Percentiles rank a stretch among this genome's conserved stretches.
Conservation (phyloP, 2,888 invertebrate genomes). For the Ectemnius continuus region DNA sequence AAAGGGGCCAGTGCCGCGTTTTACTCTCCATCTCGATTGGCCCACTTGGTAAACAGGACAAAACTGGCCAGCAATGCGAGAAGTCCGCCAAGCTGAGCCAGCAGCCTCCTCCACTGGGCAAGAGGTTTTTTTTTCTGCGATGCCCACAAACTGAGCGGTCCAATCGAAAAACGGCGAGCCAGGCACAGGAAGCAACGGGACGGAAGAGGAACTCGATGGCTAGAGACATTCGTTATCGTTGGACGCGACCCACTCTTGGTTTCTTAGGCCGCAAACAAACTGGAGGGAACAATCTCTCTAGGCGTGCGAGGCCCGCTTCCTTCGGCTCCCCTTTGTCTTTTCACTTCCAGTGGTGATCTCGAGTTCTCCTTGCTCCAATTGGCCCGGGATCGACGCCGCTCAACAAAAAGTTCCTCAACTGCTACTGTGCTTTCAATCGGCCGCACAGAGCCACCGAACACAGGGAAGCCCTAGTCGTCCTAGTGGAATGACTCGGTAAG, state of each 20-base stretch:
- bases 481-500: neutral
- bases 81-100: too few species aligned
- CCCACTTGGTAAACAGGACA: conserved; percentile 77
- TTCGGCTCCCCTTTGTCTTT: neutral
- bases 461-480: neutral
- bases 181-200: conserved; percentile 28
- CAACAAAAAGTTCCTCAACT: conserved; percentile 26
- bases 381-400: conserved; percentile 9
- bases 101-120: conserved; percentile 52
- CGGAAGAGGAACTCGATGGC: conserved; percentile 43
- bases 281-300: conserved; percentile 30
- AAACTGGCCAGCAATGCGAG: conserved; percentile 65
- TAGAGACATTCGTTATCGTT: conserved; percentile 35
- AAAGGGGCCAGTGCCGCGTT: conserved; percentile 39
- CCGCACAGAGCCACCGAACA: conserved; percentile 4
- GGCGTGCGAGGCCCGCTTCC: neutral
- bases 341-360: conserved; percentile 21
- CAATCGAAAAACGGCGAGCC: neutral
- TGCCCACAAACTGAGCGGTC: conserved; percentile 30
- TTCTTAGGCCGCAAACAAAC: conserved; percentile 56
- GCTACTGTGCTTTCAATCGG: conserved; percentile 2
- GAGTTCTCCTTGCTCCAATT: conserved; percentile 45
- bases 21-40: conserved; percentile 78
- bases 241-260: conserved; percentile 69
- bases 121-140: conserved; percentile 64